These are phyloP conservation scores for Sympetrum striolatum DNA, from an alignment of 2,888 invertebrate genomes.

Conservation along the genomic window DNA sequence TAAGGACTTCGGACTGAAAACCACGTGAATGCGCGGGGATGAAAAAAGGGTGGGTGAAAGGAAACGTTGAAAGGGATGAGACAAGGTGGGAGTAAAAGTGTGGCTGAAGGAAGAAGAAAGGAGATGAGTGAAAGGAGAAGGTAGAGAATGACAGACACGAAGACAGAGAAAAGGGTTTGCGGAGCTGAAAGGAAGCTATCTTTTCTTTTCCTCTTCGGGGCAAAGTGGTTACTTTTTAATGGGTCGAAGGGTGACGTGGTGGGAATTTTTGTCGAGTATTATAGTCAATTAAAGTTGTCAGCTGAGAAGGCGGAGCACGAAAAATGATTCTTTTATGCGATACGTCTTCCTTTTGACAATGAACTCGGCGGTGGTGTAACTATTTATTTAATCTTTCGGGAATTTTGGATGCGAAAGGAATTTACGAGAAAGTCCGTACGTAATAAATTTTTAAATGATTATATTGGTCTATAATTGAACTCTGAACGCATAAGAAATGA, in stretches of 20 bases:
- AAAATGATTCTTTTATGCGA: too few relatives aligned
- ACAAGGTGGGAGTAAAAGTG: neutral
- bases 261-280: neutral
- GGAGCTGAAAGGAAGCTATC: neutral
- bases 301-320: neutral
- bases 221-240: neutral
- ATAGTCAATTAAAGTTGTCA: too few relatives aligned
- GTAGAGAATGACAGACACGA: neutral
- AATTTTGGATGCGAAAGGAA: too few relatives aligned
- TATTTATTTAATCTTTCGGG: too few relatives aligned
- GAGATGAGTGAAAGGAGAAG: neutral
- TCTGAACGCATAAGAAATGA: too few relatives aligned
- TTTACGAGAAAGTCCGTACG: too few relatives aligned
- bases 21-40: neutral
- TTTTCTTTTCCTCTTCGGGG: neutral
- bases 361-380: too few relatives aligned
- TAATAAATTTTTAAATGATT: too few relatives aligned
- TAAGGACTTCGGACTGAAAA: conserved; percentile 10
- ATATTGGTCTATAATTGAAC: too few relatives aligned
- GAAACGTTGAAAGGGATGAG: neutral
- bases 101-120: neutral
- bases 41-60: neutral
- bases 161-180: neutral
- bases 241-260: neutral
- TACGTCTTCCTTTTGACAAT: too few relatives aligned